Base-by-base conservation (phyloP, 2,797 vertebrate genomes). In the Okamejei kenojei region DNA sequence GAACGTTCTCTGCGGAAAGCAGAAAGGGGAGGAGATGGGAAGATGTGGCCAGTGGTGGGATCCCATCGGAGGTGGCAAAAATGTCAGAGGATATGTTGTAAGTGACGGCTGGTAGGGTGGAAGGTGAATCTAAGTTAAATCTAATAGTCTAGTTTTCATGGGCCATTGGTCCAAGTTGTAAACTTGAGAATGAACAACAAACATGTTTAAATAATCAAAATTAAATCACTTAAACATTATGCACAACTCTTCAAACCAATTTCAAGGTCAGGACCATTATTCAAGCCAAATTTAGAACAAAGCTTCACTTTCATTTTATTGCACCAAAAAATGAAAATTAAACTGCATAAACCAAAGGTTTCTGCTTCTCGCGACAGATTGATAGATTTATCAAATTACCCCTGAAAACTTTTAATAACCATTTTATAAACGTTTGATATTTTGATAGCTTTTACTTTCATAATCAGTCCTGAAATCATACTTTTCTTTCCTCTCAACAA, bases 131-230 rank as follows among this genome's bases (percentile, higher is more conserved):
- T 19, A n/a, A 15, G 15, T 86, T 58, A 63, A 86, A 63, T 65
- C 26, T 19, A 29, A 86, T 63, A 86, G n/a, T 86, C 82, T n/a
- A 7, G 29, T 86, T 86, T 86, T 86, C 82, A 86, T 82, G 23
- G 29, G 7, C 11, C 17, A 7, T 84, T 84, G 26, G 23, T 86
- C 29, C 82, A 17, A 63, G 1, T 63, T 63, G n/a, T 77, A 77
- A 32, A 1, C n/a, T 63, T 58, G 21, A 26, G 38, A 82, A 26
- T 23, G 19, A 32, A 78, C 38, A 81, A 19, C 15, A 45, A 81
- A 63, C 2, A 61, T 26, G 45, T 29, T 58, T 17, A n/a, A 32
- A 15, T 58, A 13, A n/a, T 19, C 7, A 54, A 86, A 65, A 86
- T 63, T 86, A 86, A 86, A 86, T 29, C 19, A 74, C 11, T 26